Base-by-base conservation (phyloP, 2,113 vertebrate species). In the Trinectes maculatus region DNA sequence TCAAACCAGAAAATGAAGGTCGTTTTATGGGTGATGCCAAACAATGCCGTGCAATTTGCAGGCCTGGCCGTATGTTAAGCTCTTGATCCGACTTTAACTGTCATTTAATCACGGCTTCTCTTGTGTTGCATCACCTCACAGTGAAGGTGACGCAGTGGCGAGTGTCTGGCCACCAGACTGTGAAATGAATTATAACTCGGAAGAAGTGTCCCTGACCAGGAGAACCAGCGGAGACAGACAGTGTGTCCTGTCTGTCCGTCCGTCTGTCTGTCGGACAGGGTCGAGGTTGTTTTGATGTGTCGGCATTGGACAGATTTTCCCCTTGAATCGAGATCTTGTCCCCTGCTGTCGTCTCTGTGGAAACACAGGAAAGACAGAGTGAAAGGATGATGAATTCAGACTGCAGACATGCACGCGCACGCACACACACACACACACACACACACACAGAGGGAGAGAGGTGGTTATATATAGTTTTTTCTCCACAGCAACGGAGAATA, bases 161-260 rank as follows among this genome's bases (percentile, higher is more conserved):
- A 47, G 68, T 79, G 84, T 85, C 78, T 80, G 87, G 51, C 66
- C 83, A 78, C 71, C 55, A 83, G 84, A 86, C 87, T 90, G 87
- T 90, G 85, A 90, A 86, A 87, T 83, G 65, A 90, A 82, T 89
- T 80, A 82, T 82, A 76, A 71, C 78, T 90, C 82, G 85, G 86
- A 85, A 89, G 82, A 82, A 21, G 33, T 75, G 62, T 77, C 67
- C 88, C 74, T 83, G 75, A 78, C 85, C 80, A 82, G 81, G 60
- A 67, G 82, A 77, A 13, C 48, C 25, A 5, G 52, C 59, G 34
- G 52, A 79, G 67, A 67, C 67, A 44, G 39, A 52, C 61, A 47
- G 7, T 18, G 66, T 44, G 74, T 80, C 67, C 71, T 55, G 44
- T 34, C 52, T 22, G 71, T 58, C 37, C 13, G 64, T 29, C 31